Percentiles rank a stretch among this genome's conserved stretches.
These are phyloP conservation scores for Lepus oiostolus DNA, from an alignment of 2,797 vertebrate species.

Conservation along the genomic window DNA sequence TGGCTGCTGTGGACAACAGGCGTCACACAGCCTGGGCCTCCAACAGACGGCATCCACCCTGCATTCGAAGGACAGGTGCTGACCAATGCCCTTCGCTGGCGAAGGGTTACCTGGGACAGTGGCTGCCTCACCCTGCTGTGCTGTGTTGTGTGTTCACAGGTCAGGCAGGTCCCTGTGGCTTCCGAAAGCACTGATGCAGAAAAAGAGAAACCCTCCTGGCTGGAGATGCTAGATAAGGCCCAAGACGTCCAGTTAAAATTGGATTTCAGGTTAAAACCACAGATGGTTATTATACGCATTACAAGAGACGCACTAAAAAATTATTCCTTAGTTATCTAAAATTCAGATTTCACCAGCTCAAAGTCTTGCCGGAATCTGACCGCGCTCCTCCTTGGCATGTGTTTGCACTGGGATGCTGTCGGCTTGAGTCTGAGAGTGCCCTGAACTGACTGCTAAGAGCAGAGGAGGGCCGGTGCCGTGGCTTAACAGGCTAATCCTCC, in stretches of 20 bases:
- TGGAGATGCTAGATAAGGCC: background rate
- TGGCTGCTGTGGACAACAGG: background rate
- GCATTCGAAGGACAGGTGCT: background rate
- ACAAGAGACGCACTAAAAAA: background rate
- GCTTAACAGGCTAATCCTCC: too few relatives aligned
- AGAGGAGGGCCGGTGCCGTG: too few relatives aligned
- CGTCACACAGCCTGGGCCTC: background rate
- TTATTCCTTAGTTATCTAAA: background rate
- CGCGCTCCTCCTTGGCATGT: background rate
- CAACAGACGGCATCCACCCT: background rate
- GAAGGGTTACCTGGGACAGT: background rate
- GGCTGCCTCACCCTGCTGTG: background rate
- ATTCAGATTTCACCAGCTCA: background rate
- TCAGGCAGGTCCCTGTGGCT: background rate
- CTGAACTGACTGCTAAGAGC: background rate
- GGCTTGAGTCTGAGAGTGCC: background rate
- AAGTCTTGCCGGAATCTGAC: background rate
- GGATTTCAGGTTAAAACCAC: background rate
- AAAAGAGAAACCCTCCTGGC: background rate
- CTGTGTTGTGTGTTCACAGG: background rate
- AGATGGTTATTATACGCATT: background rate
- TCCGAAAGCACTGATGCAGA: background rate
- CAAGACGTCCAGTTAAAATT: background rate
- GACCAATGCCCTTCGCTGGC: background rate
- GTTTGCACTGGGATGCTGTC: background rate